phyloP scores from a whole-genome alignment of 2,113 vertebrate genomes.

The Anarrhichthys ocellatus region DNA sequence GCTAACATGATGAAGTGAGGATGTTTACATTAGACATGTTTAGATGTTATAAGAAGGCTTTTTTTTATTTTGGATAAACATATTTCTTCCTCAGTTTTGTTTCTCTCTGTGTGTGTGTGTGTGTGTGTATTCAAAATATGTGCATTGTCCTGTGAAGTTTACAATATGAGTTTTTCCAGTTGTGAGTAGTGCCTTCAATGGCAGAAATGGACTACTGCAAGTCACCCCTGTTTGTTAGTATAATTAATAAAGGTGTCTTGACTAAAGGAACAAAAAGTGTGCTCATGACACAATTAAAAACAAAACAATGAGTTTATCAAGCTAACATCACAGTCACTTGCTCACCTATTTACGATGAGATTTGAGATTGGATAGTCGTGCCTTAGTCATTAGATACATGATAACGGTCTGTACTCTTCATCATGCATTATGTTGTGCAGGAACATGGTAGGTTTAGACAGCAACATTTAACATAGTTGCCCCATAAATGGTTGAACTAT shows the following conservation, averaged over 20 bases:
- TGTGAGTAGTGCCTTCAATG: too few species aligned
- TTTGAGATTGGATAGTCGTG: slow-evolving; percentile 9
- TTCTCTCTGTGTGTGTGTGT: slow-evolving; percentile 19
- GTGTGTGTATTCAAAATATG: too few species aligned
- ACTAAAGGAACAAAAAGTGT: slow-evolving; percentile 58
- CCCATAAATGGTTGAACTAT: slow-evolving; percentile 47
- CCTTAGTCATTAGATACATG: slow-evolving; percentile 12
- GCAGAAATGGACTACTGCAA: too few species aligned
- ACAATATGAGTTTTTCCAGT: too few species aligned
- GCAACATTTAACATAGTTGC: slow-evolving; percentile 17
- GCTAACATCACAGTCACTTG: slow-evolving; percentile 13
- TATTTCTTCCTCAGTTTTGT: background rate
- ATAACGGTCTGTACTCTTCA: slow-evolving; percentile 17
- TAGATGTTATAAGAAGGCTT: background rate
- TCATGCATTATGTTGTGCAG: slow-evolving; percentile 14
- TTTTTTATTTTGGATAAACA: background rate
- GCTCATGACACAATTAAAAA: slow-evolving; percentile 61
- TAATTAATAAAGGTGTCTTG: slow-evolving; percentile 53
- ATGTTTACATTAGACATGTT: slow-evolving; percentile 3
- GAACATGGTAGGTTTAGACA: slow-evolving; percentile 16
- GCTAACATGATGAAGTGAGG: slow-evolving; percentile 30
- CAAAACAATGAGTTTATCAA: slow-evolving; percentile 55
- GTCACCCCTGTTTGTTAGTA: too few species aligned
- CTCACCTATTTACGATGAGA: background rate
- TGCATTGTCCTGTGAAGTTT: too few species aligned